Percentiles rank a stretch among this genome's conserved stretches.
Evolutionary conservation across 2,113 vertebrate genomes (phyloP).

Genomic region (Numida meleagris): DNA sequence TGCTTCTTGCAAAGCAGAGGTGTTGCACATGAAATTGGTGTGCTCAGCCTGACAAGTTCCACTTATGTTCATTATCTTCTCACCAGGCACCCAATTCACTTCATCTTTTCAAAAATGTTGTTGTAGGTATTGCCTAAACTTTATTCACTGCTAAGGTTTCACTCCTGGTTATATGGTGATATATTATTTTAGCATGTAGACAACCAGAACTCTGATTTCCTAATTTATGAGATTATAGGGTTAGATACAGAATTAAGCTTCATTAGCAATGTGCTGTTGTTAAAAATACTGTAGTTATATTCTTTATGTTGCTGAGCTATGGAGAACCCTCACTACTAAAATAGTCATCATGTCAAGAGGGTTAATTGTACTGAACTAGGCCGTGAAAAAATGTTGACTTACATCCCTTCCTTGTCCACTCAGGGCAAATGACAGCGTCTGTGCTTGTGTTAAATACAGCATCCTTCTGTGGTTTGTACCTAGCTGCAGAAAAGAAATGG

Average conservation of each 20-base stretch:
- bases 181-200: background rate
- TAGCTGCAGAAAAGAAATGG: background rate
- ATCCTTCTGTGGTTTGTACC: background rate
- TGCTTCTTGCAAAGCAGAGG: background rate
- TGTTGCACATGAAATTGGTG: background rate
- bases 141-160: background rate
- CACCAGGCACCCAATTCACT: background rate
- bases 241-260: background rate
- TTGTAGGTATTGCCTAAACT: background rate
- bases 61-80: background rate
- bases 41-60: background rate
- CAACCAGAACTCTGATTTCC: background rate
- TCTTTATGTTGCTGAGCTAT: background rate
- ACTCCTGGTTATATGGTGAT: background rate
- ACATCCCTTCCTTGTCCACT: background rate
- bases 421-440: background rate
- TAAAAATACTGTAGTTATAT: background rate
- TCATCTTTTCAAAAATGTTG: background rate
- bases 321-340: background rate
- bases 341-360: background rate
- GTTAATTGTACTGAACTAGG: background rate
- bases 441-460: background rate
- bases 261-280: background rate
- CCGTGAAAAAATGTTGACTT: background rate
- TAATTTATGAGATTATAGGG: background rate